phyloP scores from a whole-genome alignment of 2,113 vertebrate genomes.

The Sorex fumeus region DNA sequence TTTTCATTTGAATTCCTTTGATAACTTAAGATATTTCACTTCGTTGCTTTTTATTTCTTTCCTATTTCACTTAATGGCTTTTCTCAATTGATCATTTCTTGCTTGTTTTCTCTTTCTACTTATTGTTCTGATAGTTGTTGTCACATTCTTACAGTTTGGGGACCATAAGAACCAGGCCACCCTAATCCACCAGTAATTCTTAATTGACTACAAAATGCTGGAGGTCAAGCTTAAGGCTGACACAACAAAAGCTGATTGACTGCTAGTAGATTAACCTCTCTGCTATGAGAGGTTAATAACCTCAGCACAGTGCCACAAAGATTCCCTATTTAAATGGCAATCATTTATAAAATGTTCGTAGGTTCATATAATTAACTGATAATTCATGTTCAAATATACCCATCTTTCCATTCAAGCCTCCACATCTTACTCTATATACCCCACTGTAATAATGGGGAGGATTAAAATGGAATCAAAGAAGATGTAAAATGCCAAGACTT shows the following conservation, averaged over 20 bases:
- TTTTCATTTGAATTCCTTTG: background rate
- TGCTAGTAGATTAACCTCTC: no score
- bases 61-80: background rate
- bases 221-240: no score
- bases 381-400: constrained; percentile 7
- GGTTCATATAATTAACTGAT: background rate
- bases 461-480: constrained; percentile 16
- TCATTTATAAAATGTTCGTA: background rate
- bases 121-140: no score
- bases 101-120: no score
- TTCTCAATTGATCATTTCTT: background rate
- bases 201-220: no score
- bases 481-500: background rate
- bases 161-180: no score
- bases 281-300: no score
- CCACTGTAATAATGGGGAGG: background rate
- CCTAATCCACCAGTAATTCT: no score
- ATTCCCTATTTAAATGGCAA: background rate
- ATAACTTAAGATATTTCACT: background rate
- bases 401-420: background rate
- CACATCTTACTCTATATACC: background rate
- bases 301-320: no score
- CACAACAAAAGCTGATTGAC: no score
- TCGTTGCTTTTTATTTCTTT: background rate
- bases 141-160: no score